Conservation (phyloP, 2,888 invertebrate genomes). For the Polylopha cassiicola region DNA sequence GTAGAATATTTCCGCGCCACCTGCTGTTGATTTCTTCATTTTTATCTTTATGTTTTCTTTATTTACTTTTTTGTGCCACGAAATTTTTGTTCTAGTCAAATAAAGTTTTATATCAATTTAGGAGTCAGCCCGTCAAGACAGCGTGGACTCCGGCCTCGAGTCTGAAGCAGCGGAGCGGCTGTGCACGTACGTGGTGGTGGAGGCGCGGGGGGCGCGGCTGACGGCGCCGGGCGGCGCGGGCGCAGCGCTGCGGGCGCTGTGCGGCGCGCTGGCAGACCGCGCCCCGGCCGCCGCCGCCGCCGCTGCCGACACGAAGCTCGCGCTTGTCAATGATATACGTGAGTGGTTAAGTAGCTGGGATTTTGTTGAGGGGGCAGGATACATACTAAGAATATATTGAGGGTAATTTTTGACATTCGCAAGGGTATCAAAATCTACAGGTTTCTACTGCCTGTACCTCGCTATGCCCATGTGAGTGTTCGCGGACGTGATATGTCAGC, state of each 20-base stretch:
- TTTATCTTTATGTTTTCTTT: neutral
- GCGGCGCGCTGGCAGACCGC: conserved; percentile 44
- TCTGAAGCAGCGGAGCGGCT: conserved; percentile 54
- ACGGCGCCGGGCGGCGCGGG: conserved; percentile 81
- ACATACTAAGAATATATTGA: too few species aligned
- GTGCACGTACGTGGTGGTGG: conserved; percentile 82
- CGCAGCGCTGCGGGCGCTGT: conserved; percentile 69
- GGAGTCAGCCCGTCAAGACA: conserved; percentile 65
- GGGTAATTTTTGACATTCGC: too few species aligned
- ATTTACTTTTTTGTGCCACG: too few species aligned
- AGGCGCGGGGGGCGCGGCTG: conserved; percentile 80
- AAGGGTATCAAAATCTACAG: too few species aligned
- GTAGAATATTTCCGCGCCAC: too few species aligned
- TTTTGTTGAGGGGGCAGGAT: too few species aligned
- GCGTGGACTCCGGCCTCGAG: conserved; percentile 71
- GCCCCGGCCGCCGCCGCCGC: conserved; percentile 59
- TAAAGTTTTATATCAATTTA: conserved; percentile 26
- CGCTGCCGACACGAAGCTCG: conserved; percentile 44
- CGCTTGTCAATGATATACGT: conserved; percentile 81
- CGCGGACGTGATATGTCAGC: too few species aligned
- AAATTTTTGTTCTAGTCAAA: too few species aligned
- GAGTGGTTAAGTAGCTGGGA: conserved; percentile 6
- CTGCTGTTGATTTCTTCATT: too few species aligned
- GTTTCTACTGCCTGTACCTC: too few species aligned
- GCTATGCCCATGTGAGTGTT: too few species aligned